Evolutionary conservation across 1,140 invertebrate genomes (phyloP).

Genomic region (Heterodera carotae): DNA sequence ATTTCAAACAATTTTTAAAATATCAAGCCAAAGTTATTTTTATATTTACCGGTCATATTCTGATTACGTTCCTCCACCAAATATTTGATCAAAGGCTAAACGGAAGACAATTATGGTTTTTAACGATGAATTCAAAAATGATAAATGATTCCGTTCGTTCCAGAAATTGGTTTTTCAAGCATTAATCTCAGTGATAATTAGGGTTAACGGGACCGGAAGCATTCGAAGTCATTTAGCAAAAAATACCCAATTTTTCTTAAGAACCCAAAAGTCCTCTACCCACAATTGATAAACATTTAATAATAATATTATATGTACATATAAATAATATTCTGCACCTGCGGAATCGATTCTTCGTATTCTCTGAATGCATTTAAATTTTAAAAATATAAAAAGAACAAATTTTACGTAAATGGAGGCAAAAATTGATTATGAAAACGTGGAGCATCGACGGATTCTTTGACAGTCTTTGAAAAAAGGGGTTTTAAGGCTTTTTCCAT

Average conservation of each 20-base stretch:
- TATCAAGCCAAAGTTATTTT: constrained; percentile 5
- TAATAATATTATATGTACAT: no score
- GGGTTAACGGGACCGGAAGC: no score
- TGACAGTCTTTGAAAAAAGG: constrained; percentile 75
- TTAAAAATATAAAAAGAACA: neutral
- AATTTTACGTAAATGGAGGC: constrained; percentile 74
- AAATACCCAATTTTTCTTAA: no score
- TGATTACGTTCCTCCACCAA: constrained; percentile 45
- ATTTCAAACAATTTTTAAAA: no score
- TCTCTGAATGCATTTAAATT: constrained; percentile 67
- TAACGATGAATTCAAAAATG: no score
- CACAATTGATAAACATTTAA: no score
- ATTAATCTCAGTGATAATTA: no score
- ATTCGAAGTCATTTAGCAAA: neutral
- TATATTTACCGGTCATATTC: constrained; percentile 50
- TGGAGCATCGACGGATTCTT: constrained; percentile 82
- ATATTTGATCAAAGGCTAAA: constrained; percentile 49
- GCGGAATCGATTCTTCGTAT: constrained; percentile 72
- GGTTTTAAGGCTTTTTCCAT: constrained; percentile 31
- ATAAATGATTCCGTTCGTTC: no score
- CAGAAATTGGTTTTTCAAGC: no score
- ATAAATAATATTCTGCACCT: no score
- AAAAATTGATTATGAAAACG: constrained; percentile 88
- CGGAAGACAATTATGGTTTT: neutral
- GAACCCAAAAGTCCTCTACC: no score